Evolutionary conservation across 2,888 invertebrate species (phyloP), one percentile per base, ranked within the genome.

Genomic region (Yponomeuta malinellus): DNA sequence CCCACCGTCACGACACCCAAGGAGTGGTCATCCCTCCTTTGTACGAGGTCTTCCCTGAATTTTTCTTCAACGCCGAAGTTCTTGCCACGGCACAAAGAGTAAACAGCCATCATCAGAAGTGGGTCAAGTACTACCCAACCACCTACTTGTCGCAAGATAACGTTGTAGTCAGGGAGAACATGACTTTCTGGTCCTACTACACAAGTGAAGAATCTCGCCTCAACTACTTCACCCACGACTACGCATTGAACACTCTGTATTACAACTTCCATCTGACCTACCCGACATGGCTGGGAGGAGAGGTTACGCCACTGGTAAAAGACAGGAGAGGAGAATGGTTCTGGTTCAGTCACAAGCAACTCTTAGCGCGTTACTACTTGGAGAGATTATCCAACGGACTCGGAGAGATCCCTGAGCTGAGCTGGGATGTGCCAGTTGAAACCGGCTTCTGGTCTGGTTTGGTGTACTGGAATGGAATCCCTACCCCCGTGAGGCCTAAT

Each of bases 171-270:
- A 89, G 91, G 72, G 93, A 94, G 76, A 95, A 96, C 84, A 93
- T 93, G 77, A 94, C 95, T 12, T 90, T 92, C 12, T 92, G 93
- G 89, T 93, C 93, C 71, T 88, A 90, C 75, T 84, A 93, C 70
- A 79, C 88, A 74, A 89, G 93, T 78, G 86, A 92, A 2, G 95
- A 95, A 73, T 90, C 93, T 71, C 84, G 91, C 12, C 75, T 96
- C 67, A 87, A 93, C 48, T 96, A 96, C 86, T 96, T 94, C 88
- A 95, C 94, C 23, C 95, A 96, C 78, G 96, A 97, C 82, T 87
- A 95, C 71, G 94, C 93, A 71, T 87, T 95, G 70, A 96, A 95
- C 82, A 78, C 93, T 37, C 94, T 93, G 79, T 95, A 95, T 87
- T 94, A 94, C 83, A 93, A 94, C 79, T 81, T 86, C 74, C 93